Evolutionary conservation across 2,888 invertebrate genomes (phyloP), one percentile per base, ranked within the genome.

Genomic region (Folsomia candida): DNA sequence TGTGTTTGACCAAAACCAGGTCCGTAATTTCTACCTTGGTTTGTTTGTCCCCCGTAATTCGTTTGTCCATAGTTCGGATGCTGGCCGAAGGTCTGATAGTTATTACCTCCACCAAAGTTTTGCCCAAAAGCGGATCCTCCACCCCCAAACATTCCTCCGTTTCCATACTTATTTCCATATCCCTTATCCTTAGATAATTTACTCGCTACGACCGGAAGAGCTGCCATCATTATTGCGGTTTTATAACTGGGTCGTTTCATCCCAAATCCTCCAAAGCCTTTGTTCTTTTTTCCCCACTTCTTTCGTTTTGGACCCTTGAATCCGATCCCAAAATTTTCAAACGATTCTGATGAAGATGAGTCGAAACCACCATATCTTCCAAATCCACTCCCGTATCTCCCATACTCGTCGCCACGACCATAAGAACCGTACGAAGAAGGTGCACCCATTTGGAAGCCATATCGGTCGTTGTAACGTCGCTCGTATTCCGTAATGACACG

Each of bases 141-240:
- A 22, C 65, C 62, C 1, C 63, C 65, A 24, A 69, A 69, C 25
- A 68, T 28, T 14, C 71, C 64, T 20, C 47, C 47, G 14, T n/a
- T 29, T 11, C 70, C 70, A 37, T 62, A 70, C 24, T 47, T 63
- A 14, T 67, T 65, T 6, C 73, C 73, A 67, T 73, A 75, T n/a
- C 69, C 72, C 20, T 65, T 63, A 2, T 66, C 67, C 24, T 60
- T 58, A 3, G 62, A 67, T 2, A 74, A 28, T 20, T 74, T 66
- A 61, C 72, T 75, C 2, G 77, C 78, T 26, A 75, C 73, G 18
- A 59, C 59, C 2, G 79, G 79, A 54, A 79, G 69, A 6, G 79
- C 76, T 1, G 76, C 76, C 76, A 79, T 73, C 11, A 78, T 24
- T 76, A 79, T 73, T 0, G 77, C 75, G 1, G 79, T 73, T 66